These are phyloP conservation scores for Drymonia ruficornis DNA, from an alignment of 2,888 invertebrate genomes.

Conservation along the genomic window DNA sequence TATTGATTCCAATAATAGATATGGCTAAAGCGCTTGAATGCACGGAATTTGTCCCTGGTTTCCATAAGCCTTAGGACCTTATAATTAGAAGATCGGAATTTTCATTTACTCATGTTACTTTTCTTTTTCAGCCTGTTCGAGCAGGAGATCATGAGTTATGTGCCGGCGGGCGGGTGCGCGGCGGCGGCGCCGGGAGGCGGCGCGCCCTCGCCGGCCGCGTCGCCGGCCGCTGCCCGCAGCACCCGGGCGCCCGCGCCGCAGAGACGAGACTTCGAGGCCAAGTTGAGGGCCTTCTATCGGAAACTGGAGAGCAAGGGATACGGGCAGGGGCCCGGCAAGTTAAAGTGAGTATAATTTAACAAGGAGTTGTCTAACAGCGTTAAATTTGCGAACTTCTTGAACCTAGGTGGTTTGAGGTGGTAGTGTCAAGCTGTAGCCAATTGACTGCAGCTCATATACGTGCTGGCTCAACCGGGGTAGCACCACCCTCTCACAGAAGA, in stretches of 20 bases:
- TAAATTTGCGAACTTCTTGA: too few relatives aligned
- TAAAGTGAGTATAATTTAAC: slow-evolving; percentile 90
- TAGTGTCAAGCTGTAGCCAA: not conserved
- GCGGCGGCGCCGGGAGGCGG: slow-evolving; percentile 82
- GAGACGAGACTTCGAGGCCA: slow-evolving; percentile 97
- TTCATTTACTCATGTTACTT: not conserved
- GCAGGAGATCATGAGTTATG: slow-evolving; percentile 99
- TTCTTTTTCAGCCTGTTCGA: slow-evolving; percentile 93
- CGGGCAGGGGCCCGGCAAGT: slow-evolving; percentile 98
- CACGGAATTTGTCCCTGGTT: too few relatives aligned
- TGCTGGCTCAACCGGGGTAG: too few relatives aligned
- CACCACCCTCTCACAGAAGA: too few relatives aligned
- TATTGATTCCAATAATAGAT: too few relatives aligned
- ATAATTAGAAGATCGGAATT: too few relatives aligned
- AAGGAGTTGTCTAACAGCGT: too few relatives aligned
- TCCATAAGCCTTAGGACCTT: too few relatives aligned
- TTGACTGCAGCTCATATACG: not conserved
- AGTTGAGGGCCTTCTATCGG: slow-evolving; percentile 96
- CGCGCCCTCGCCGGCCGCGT: slow-evolving; percentile 91
- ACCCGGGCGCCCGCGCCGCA: slow-evolving; percentile 95
- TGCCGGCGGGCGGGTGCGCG: slow-evolving; percentile 86
- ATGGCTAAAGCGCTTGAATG: too few relatives aligned
- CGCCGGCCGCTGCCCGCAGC: slow-evolving; percentile 91
- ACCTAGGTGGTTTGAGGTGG: too few relatives aligned
- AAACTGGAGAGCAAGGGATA: slow-evolving; percentile 98